phyloP scores from a whole-genome alignment of 2,113 vertebrate genomes.

The Rhynchopsitta pachyrhyncha region DNA sequence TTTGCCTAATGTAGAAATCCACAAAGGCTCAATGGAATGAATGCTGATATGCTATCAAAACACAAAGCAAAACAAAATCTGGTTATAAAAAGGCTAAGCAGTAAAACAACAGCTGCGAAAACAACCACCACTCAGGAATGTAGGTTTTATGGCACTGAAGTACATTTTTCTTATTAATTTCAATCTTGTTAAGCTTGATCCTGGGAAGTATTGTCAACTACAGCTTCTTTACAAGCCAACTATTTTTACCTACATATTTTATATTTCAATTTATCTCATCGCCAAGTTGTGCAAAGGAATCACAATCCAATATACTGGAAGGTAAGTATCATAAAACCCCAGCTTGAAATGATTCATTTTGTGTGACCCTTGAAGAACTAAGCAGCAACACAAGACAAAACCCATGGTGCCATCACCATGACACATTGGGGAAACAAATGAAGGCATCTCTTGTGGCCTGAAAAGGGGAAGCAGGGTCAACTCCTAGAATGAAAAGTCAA shows the following conservation, averaged over 20 bases:
- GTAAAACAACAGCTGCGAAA: background rate
- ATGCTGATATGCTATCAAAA: slow-evolving; percentile 77
- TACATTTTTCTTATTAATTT: background rate
- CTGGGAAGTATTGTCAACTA: background rate
- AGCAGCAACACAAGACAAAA: background rate
- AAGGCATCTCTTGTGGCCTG: background rate
- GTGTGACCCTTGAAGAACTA: background rate
- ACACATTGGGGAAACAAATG: slow-evolving; percentile 35
- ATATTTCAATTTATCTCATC: background rate
- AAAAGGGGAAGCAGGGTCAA: slow-evolving; percentile 40
- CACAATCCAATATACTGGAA: background rate
- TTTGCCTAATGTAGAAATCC: slow-evolving; percentile 85
- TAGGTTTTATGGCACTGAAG: background rate
- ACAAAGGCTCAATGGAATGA: slow-evolving; percentile 77
- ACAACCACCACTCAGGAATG: background rate
- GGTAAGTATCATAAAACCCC: background rate
- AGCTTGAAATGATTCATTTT: background rate
- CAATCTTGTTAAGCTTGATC: background rate
- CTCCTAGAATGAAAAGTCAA: background rate
- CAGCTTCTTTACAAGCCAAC: background rate
- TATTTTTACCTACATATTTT: background rate
- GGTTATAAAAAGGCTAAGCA: slow-evolving; percentile 4
- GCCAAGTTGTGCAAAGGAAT: background rate
- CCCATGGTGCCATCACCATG: background rate
- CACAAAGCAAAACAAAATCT: slow-evolving; percentile 28